Conservation (phyloP, 2,113 vertebrate genomes). For the Oncorhynchus nerka region DNA sequence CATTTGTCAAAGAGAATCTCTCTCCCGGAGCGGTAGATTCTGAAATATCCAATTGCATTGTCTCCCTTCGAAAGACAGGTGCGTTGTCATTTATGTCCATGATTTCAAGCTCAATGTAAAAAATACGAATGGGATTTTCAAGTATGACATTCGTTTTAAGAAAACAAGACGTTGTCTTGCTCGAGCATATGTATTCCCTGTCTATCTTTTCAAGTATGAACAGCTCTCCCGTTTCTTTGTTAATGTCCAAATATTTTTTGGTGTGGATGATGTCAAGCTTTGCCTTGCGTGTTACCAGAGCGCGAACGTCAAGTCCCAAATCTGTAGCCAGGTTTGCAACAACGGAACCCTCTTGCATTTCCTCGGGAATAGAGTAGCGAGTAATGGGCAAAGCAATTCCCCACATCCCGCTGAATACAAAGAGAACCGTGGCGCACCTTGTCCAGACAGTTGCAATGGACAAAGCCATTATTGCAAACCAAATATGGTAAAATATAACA, state of each 20-base stretch:
- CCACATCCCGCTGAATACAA: conserved; percentile 62
- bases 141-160: conserved; percentile 78
- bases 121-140: conserved; percentile 72
- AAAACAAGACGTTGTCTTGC: conserved; percentile 72
- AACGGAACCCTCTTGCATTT: conserved; percentile 75
- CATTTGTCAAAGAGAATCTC: conserved; percentile 79
- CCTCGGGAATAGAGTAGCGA: conserved; percentile 78
- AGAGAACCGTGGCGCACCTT: conserved; percentile 32
- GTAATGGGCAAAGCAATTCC: conserved; percentile 63
- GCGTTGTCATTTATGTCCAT: conserved; percentile 80
- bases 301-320: conserved; percentile 70
- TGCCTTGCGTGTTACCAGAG: conserved; percentile 65
- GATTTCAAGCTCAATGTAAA: conserved; percentile 75
- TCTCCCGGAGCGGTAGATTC: conserved; percentile 75
- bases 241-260: conserved; percentile 75
- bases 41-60: conserved; percentile 79
- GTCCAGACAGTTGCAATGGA: conserved; percentile 40
- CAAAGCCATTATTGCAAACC: conserved; percentile 36
- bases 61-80: conserved; percentile 73
- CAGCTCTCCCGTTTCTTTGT: conserved; percentile 75
- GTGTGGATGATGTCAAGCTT: conserved; percentile 74
- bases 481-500: neutral
- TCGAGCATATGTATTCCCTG: conserved; percentile 74
- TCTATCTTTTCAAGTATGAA: conserved; percentile 75
- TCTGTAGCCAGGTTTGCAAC: conserved; percentile 76